These are phyloP conservation scores for Polypterus senegalus DNA, from an alignment of 2,113 vertebrate genomes.

Conservation along the genomic window DNA sequence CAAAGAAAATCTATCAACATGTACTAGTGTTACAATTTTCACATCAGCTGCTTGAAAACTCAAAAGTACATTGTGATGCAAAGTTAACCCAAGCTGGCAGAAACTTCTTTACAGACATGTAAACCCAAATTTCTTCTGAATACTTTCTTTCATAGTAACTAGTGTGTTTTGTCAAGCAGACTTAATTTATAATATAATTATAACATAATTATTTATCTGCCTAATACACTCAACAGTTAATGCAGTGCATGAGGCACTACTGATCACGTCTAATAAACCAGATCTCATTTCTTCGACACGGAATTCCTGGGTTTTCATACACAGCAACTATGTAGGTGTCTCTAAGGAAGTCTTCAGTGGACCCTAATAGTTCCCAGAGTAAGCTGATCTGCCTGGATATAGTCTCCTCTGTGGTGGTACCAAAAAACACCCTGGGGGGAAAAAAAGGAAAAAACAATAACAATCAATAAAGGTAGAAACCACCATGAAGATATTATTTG, in stretches of 20 bases:
- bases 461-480: not conserved
- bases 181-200: too few species aligned
- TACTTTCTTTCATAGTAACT: too few species aligned
- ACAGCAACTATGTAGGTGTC: slow-evolving; percentile 55
- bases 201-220: too few species aligned
- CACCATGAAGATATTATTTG: not conserved
- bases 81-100: too few species aligned
- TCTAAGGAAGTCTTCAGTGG: slow-evolving; percentile 23
- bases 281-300: slow-evolving; percentile 64
- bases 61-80: too few species aligned
- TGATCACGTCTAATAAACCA: slow-evolving; percentile 54
- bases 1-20: too few species aligned
- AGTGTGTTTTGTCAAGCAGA: too few species aligned
- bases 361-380: slow-evolving; percentile 57
- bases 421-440: slow-evolving; percentile 53
- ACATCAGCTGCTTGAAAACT: too few species aligned
- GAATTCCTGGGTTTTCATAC: slow-evolving; percentile 62
- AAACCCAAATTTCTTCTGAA: too few species aligned
- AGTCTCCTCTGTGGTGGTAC: slow-evolving; percentile 64
- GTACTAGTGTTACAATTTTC: too few species aligned
- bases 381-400: slow-evolving; percentile 49
- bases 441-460: not conserved
- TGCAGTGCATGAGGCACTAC: slow-evolving; percentile 12
- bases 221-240: too few species aligned
- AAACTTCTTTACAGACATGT: too few species aligned